phyloP scores from a whole-genome alignment of 2,113 vertebrate genomes.

The Ellobius talpinus region DNA sequence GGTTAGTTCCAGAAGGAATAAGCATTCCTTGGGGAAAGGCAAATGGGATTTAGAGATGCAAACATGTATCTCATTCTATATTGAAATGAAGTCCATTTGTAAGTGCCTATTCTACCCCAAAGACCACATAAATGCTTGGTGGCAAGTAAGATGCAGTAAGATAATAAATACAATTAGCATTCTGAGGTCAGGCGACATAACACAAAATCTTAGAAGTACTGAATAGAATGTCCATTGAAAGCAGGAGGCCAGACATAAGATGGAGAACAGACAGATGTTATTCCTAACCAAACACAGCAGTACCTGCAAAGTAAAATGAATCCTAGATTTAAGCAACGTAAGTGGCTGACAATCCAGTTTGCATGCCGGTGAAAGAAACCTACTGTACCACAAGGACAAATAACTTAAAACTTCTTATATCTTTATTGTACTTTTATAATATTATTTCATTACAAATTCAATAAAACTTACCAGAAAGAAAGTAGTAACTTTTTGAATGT shows the following conservation, averaged over 20 bases:
- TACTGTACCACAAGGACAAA: not conserved
- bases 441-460: conserved; percentile 19
- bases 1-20: conserved; percentile 27
- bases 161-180: not conserved
- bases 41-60: not conserved
- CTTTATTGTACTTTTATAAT: not conserved
- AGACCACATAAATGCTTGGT: not conserved
- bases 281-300: not conserved
- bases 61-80: not conserved
- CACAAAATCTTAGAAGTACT: not conserved
- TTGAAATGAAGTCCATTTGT: not conserved
- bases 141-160: not conserved
- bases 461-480: not conserved
- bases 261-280: not conserved
- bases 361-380: not conserved
- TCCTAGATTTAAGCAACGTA: no score
- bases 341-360: not conserved
- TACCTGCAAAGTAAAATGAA: not conserved
- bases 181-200: not conserved
- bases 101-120: not conserved
- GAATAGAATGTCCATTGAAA: not conserved
- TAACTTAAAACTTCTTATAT: not conserved
- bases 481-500: not conserved
- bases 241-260: not conserved
- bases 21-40: not conserved